Conservation (phyloP, 2,113 vertebrate genomes). For the Sylvia atricapilla region DNA sequence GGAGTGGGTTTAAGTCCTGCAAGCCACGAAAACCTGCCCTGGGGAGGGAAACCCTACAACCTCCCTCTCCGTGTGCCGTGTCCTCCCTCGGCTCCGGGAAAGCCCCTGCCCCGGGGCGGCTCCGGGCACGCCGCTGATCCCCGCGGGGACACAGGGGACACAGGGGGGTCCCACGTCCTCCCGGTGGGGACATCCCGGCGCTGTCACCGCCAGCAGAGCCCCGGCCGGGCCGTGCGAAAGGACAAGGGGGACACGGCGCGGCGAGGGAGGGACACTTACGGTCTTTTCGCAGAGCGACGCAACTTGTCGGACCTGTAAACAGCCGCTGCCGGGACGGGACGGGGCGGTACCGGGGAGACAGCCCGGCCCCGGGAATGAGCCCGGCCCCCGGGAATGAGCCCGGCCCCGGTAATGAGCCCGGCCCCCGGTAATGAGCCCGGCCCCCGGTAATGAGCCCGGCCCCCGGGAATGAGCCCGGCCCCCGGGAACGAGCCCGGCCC, state of each 20-base stretch:
- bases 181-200: background rate
- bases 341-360: background rate
- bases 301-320: background rate
- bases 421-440: too few species aligned
- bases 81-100: too few species aligned
- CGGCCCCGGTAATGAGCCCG: too few species aligned
- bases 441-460: too few species aligned
- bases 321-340: slow-evolving; percentile 14
- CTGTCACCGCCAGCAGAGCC: background rate
- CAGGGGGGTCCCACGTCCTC: background rate
- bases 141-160: background rate
- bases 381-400: background rate
- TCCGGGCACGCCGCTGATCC: background rate
- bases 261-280: background rate
- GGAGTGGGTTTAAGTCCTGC: background rate
- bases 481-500: too few species aligned
- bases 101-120: too few species aligned
- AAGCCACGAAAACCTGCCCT: background rate
- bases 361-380: background rate
- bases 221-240: background rate
- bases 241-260: background rate
- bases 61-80: too few species aligned
- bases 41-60: background rate
- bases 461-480: background rate
- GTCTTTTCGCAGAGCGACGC: background rate